Evolutionary conservation across 2,888 invertebrate genomes (phyloP).

Genomic region (Timandra comae): DNA sequence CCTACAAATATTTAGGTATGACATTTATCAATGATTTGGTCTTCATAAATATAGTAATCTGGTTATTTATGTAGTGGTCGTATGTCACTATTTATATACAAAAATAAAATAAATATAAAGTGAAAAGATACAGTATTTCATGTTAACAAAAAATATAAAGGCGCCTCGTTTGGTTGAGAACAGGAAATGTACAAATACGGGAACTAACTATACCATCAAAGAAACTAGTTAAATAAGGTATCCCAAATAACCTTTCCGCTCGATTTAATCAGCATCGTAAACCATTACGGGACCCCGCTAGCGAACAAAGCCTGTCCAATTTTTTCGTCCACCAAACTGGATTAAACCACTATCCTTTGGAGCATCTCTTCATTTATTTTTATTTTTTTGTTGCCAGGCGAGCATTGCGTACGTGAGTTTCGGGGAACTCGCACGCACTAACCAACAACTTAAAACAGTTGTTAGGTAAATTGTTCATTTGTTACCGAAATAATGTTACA

Average conservation of each 20-base stretch:
- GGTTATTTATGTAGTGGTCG: too few species aligned
- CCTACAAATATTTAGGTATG: too few species aligned
- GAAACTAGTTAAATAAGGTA: slow-evolving; percentile 22
- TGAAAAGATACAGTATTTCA: not conserved
- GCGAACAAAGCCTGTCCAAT: slow-evolving; percentile 21
- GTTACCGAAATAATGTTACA: slow-evolving; percentile 7
- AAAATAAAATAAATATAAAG: not conserved
- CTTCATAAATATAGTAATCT: too few species aligned
- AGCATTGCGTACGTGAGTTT: slow-evolving; percentile 22
- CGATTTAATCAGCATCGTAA: slow-evolving; percentile 27
- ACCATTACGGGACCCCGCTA: slow-evolving; percentile 21
- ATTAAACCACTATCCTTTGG: slow-evolving; percentile 24
- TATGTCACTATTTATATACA: slow-evolving; percentile 62
- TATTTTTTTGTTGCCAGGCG: slow-evolving; percentile 23
- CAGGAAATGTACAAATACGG: slow-evolving; percentile 10
- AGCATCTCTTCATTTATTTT: slow-evolving; percentile 23
- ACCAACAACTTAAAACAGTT: slow-evolving; percentile 9
- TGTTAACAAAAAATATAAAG: slow-evolving; percentile 9
- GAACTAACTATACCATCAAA: slow-evolving; percentile 14
- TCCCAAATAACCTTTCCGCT: slow-evolving; percentile 21
- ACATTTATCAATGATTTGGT: too few species aligned
- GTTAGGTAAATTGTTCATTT: slow-evolving; percentile 15
- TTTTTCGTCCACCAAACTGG: slow-evolving; percentile 28
- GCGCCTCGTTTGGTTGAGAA: slow-evolving; percentile 8
- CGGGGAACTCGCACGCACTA: slow-evolving; percentile 21